Conservation (phyloP, 1,140 invertebrate species). For the Drosophila cardini region DNA sequence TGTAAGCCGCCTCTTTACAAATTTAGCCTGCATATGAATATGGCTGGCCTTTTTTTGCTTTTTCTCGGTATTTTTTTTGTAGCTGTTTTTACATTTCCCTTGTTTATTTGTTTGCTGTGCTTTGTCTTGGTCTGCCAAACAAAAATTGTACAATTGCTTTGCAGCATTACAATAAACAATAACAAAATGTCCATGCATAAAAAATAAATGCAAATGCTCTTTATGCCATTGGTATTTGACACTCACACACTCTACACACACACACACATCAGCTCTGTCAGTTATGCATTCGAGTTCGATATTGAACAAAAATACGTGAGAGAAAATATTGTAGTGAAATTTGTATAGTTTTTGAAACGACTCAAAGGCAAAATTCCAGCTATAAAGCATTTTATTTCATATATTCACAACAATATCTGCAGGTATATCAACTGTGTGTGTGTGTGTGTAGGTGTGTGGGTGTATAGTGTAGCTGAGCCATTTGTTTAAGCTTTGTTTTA, state of each 20-base stretch:
- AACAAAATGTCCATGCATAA: constrained; percentile 61
- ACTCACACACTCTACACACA: constrained; percentile 22
- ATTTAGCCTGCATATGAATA: background rate
- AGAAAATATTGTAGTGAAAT: constrained; percentile 68
- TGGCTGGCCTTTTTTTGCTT: constrained; percentile 29
- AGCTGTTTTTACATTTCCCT: background rate
- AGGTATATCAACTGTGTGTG: constrained; percentile 5
- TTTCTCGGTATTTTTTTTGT: constrained; percentile 3
- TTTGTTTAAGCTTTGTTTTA: constrained; percentile 10
- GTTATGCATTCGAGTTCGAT: constrained; percentile 12
- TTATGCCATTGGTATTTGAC: constrained; percentile 46
- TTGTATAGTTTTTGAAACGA: constrained; percentile 59
- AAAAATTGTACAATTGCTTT: constrained; percentile 52
- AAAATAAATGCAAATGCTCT: constrained; percentile 67
- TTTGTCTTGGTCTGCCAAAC: constrained; percentile 50
- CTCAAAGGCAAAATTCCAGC: constrained; percentile 55
- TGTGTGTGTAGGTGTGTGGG: constrained; percentile 10
- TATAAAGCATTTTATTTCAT: constrained; percentile 61
- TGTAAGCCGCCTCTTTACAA: background rate
- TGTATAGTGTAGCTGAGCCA: constrained; percentile 22
- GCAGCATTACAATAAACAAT: constrained; percentile 65
- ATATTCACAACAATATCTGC: constrained; percentile 38
- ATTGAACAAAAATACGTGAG: constrained; percentile 55
- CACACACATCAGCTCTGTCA: background rate
- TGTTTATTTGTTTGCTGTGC: constrained; percentile 24